These are phyloP conservation scores for Choreutis nemorana DNA, from an alignment of 2,888 invertebrate species.

Conservation along the genomic window DNA sequence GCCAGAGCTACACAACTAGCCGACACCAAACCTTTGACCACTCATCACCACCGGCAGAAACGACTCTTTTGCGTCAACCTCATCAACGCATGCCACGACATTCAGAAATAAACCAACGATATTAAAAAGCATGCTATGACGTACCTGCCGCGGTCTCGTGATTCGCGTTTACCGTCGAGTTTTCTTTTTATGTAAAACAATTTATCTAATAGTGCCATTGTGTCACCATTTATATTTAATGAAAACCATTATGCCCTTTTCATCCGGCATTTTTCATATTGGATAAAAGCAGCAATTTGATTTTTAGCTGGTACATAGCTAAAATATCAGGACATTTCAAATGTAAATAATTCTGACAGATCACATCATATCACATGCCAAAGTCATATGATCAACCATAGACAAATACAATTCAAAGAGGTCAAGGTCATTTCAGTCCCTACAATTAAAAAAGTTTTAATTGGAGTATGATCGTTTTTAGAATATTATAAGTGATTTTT, in stretches of 20 bases:
- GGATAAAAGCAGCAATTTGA: constrained; percentile 7
- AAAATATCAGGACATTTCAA: constrained; percentile 9
- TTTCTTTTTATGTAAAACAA: constrained; percentile 72
- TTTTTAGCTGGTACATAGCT: constrained; percentile 4
- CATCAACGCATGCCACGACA: constrained; percentile 24
- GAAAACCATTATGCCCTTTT: constrained; percentile 23
- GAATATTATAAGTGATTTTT: too few relatives aligned
- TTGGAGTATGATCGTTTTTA: too few relatives aligned
- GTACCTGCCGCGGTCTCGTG: constrained; percentile 58
- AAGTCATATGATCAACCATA: constrained; percentile 60
- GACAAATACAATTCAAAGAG: constrained; percentile 27
- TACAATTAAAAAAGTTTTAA: too few relatives aligned
- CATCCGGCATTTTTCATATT: constrained; percentile 25
- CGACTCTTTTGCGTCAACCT: constrained; percentile 33
- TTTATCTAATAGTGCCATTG: constrained; percentile 81
- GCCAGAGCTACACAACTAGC: constrained; percentile 18
- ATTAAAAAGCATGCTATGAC: constrained; percentile 44
- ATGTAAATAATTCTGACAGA: constrained; percentile 46
- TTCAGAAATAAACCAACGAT: constrained; percentile 36
- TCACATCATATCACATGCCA: constrained; percentile 35
- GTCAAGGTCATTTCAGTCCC: constrained; percentile 37
- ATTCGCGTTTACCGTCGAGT: constrained; percentile 43
- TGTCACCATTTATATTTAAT: constrained; percentile 41
- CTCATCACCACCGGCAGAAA: constrained; percentile 18
- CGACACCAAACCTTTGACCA: neutral